These are phyloP conservation scores for Caenorhabditis sinica DNA, from an alignment of 2,888 invertebrate species.

Conservation along the genomic window DNA sequence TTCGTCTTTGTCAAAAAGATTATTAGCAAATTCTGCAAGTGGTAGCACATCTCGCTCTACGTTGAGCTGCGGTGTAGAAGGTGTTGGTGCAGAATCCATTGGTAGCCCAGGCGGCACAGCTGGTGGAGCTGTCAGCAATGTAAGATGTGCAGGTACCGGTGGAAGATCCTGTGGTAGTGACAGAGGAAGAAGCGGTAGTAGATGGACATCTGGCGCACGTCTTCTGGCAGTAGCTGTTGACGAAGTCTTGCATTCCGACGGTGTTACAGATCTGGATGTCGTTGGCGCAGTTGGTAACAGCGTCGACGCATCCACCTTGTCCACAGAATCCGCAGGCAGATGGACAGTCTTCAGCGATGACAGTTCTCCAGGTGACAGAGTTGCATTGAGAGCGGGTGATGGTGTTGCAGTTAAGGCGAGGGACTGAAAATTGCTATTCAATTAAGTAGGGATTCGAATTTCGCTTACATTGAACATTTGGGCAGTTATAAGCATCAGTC, in stretches of 20 bases:
- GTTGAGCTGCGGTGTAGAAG: constrained; percentile 55
- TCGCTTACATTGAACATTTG: neutral
- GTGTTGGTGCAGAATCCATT: constrained; percentile 65
- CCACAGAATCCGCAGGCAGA: constrained; percentile 56
- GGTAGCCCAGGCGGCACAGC: constrained; percentile 47
- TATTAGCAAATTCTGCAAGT: constrained; percentile 60
- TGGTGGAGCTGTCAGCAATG: constrained; percentile 31
- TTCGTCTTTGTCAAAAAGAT: neutral
- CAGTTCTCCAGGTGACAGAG: constrained; percentile 49
- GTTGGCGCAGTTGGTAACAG: constrained; percentile 43
- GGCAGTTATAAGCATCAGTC: constrained; percentile 10
- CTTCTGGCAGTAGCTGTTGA: constrained; percentile 69
- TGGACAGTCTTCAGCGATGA: constrained; percentile 61
- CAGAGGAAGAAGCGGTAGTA: constrained; percentile 30
- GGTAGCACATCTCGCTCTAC: constrained; percentile 46
- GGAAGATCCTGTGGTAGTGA: constrained; percentile 3
- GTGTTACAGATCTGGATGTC: constrained; percentile 40
- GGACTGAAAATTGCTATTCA: constrained; percentile 27
- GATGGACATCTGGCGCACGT: constrained; percentile 67
- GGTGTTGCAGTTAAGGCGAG: constrained; percentile 53
- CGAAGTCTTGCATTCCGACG: constrained; percentile 57
- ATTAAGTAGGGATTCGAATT: neutral
- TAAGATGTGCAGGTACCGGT: constrained; percentile 49
- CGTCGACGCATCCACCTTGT: constrained; percentile 52
- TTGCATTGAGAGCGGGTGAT: constrained; percentile 50